Evolutionary conservation across 2,888 invertebrate species (phyloP).

Genomic region (Mystacides longicornis): DNA sequence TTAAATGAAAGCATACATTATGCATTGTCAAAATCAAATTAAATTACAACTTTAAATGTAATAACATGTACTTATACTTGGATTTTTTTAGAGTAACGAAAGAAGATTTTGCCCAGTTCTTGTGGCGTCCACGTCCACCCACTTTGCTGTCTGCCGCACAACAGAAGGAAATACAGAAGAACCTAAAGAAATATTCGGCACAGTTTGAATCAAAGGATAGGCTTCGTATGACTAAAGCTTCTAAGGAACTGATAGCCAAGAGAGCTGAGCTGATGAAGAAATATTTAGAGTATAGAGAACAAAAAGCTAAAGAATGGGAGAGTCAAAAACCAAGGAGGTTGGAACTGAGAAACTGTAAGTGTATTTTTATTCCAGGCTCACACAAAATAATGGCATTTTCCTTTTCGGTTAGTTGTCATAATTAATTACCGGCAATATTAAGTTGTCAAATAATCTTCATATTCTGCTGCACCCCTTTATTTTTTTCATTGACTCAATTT

Average conservation of each 20-base stretch:
- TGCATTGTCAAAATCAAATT: too few relatives aligned
- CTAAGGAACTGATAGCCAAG: slow-evolving; percentile 91
- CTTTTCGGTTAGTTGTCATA: too few relatives aligned
- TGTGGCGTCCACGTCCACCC: slow-evolving; percentile 93
- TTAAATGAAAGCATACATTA: too few relatives aligned
- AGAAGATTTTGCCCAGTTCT: slow-evolving; percentile 88
- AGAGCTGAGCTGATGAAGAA: slow-evolving; percentile 81
- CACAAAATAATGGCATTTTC: too few relatives aligned
- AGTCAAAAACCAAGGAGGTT: slow-evolving; percentile 73
- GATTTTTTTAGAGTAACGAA: slow-evolving; percentile 60
- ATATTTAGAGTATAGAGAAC: slow-evolving; percentile 73
- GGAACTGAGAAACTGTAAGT: slow-evolving; percentile 81
- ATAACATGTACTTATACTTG: too few relatives aligned
- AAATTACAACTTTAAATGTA: too few relatives aligned
- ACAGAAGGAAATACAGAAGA: slow-evolving; percentile 93
- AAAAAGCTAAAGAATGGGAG: slow-evolving; percentile 66
- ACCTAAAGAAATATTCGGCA: slow-evolving; percentile 92
- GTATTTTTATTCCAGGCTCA: slow-evolving; percentile 11
- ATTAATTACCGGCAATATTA: too few relatives aligned
- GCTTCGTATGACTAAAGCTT: slow-evolving; percentile 84
- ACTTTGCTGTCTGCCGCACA: slow-evolving; percentile 76
- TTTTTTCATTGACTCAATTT: too few relatives aligned
- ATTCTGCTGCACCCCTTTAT: too few relatives aligned
- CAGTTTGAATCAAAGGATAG: slow-evolving; percentile 96
- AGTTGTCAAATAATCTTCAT: too few relatives aligned